A percentile compares a stretch with the other conserved stretches of the same genome.
Evolutionary conservation across 2,888 invertebrate species (phyloP).

Genomic region (Drymonia ruficornis): DNA sequence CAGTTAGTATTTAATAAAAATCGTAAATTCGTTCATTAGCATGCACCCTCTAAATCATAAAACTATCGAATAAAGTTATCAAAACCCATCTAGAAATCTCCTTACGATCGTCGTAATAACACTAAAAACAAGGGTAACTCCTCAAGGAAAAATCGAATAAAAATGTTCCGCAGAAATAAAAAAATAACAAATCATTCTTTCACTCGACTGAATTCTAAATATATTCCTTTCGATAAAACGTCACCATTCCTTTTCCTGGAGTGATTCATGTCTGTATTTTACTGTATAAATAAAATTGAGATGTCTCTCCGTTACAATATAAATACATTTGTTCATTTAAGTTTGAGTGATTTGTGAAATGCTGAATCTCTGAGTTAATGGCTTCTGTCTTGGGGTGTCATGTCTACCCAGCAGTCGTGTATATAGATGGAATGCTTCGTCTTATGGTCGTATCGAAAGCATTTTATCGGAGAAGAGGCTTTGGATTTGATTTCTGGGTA

Average conservation of each 20-base stretch:
- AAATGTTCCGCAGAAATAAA: constrained; percentile 1
- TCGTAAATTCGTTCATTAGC: no score
- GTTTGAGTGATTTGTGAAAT: neutral
- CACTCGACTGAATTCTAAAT: constrained; percentile 7
- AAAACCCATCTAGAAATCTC: neutral
- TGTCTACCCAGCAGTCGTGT: no score
- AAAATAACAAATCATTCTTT: constrained; percentile 7
- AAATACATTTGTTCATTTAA: neutral
- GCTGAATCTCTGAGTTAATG: neutral
- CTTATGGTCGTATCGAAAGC: no score
- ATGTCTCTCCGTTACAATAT: neutral
- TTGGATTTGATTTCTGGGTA: no score
- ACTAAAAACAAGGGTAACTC: constrained; percentile 1
- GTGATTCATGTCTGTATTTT: neutral
- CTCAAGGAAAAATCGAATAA: neutral
- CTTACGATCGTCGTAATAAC: neutral
- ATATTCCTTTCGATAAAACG: constrained; percentile 4
- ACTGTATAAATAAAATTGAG: neutral
- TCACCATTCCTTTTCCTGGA: neutral
- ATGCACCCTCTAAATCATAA: no score
- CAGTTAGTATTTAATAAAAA: no score
- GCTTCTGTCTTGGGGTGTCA: neutral
- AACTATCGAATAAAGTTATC: neutral
- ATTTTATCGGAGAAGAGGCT: no score
- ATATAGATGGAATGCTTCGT: no score